These are phyloP conservation scores for Sisor rabdophorus DNA, from an alignment of 2,113 vertebrate species.

Conservation along the genomic window DNA sequence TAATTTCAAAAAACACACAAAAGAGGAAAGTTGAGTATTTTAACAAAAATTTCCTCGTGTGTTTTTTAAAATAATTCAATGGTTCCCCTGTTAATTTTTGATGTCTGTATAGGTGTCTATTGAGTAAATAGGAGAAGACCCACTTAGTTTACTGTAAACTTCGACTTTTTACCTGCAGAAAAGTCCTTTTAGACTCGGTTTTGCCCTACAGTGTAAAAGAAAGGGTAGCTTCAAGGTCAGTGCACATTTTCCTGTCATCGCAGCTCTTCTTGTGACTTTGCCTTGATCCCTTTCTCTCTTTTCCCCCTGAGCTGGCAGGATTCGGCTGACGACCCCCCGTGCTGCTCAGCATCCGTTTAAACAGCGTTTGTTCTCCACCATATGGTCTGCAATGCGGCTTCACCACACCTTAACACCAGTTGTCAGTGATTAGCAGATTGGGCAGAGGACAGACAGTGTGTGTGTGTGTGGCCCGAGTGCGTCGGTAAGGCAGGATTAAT, in stretches of 20 bases:
- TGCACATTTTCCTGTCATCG: slow-evolving; percentile 41
- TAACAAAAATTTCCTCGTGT: too few relatives aligned
- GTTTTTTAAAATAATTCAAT: too few relatives aligned
- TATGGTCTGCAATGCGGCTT: slow-evolving; percentile 63
- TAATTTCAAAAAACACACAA: too few relatives aligned
- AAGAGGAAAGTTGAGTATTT: too few relatives aligned
- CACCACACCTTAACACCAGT: slow-evolving; percentile 66
- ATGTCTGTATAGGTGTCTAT: background rate
- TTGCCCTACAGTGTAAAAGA: background rate
- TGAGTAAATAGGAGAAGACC: background rate
- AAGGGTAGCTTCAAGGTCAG: slow-evolving; percentile 41
- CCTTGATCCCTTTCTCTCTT: slow-evolving; percentile 51
- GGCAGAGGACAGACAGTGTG: slow-evolving; percentile 47
- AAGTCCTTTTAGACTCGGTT: slow-evolving; percentile 6
- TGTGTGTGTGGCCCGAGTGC: slow-evolving; percentile 31
- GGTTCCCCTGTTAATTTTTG: too few relatives aligned
- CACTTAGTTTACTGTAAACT: background rate
- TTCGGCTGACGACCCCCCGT: slow-evolving; percentile 57
- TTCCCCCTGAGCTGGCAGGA: slow-evolving; percentile 51
- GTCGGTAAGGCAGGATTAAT: slow-evolving; percentile 41
- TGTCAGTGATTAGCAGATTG: slow-evolving; percentile 63
- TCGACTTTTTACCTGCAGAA: background rate
- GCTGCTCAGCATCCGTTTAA: slow-evolving; percentile 63
- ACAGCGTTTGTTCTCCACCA: slow-evolving; percentile 66
- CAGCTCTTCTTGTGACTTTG: slow-evolving; percentile 52